These are phyloP conservation scores for Vulpes lagopus DNA, from an alignment of 2,113 vertebrate genomes.

Conservation along the genomic window DNA sequence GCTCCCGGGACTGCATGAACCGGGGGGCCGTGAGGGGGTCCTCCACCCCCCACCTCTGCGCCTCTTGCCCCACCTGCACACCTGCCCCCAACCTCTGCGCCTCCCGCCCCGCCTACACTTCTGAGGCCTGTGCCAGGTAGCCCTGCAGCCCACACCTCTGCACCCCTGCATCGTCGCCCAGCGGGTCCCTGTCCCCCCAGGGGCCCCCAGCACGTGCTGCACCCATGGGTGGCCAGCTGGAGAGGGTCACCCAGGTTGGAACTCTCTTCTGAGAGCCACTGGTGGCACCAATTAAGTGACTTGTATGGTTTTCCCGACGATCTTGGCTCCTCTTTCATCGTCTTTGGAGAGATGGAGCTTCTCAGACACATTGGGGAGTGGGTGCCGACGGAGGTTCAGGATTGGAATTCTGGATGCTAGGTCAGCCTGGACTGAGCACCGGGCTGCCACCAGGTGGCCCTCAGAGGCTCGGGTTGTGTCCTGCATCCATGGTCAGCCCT, in stretches of 20 bases:
- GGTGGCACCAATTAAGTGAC: neutral
- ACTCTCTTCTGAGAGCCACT: neutral
- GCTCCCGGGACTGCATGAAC: accelerated
- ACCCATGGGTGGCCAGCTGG: no score
- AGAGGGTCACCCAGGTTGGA: accelerated
- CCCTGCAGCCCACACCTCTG: no score
- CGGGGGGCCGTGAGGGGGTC: neutral
- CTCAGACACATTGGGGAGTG: no score
- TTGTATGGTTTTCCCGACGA: accelerated
- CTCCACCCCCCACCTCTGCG: neutral
- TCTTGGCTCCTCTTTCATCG: neutral
- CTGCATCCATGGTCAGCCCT: no score
- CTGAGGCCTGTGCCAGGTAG: neutral
- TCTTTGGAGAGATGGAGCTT: neutral
- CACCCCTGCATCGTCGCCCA: neutral
- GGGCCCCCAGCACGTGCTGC: conserved; percentile 70
- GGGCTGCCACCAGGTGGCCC: accelerated
- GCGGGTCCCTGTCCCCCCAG: conserved; percentile 66
- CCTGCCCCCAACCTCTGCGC: neutral
- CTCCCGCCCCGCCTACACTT: neutral
- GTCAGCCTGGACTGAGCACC: no score
- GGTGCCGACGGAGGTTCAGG: neutral
- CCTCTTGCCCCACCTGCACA: neutral
- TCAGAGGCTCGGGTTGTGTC: neutral
- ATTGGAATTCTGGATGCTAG: neutral